Conservation (phyloP, 2,113 vertebrate species). For the Thalassoma bifasciatum region DNA sequence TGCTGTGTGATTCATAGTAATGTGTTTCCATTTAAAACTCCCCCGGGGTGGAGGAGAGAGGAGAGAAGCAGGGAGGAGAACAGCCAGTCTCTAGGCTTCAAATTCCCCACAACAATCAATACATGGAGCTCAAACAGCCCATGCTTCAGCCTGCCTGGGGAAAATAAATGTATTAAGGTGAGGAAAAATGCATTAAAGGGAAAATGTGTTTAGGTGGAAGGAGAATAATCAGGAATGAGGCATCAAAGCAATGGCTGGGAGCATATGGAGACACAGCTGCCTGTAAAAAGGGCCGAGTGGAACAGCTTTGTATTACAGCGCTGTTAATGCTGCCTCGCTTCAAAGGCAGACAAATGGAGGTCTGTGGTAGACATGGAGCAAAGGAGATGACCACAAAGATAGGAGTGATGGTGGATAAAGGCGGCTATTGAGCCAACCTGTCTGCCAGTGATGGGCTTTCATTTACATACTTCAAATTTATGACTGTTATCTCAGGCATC, state of each 20-base stretch:
- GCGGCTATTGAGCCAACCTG: neutral
- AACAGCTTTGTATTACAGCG: constrained; percentile 27
- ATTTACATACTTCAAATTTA: neutral
- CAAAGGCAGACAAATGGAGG: constrained; percentile 27
- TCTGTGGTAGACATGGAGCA: constrained; percentile 10
- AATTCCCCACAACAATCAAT: constrained; percentile 78
- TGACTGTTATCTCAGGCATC: neutral
- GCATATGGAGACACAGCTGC: constrained; percentile 23
- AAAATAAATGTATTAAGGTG: constrained; percentile 71
- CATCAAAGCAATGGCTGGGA: constrained; percentile 45
- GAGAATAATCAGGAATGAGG: constrained; percentile 55
- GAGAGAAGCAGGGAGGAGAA: constrained; percentile 57
- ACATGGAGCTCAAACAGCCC: constrained; percentile 64
- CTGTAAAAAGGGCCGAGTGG: constrained; percentile 29
- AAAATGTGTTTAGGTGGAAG: constrained; percentile 44
- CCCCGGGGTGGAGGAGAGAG: constrained; percentile 54
- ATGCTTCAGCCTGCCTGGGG: constrained; percentile 46
- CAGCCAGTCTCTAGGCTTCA: constrained; percentile 71
- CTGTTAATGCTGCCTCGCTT: constrained; percentile 23
- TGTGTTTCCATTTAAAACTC: constrained; percentile 82
- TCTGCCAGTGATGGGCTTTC: neutral
- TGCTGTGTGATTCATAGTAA: constrained; percentile 84
- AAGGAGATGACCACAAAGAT: constrained; percentile 10
- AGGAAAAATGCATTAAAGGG: constrained; percentile 65
- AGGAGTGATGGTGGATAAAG: neutral